Base-by-base conservation (phyloP, 2,888 invertebrate genomes). In the Calephelis perditalis region DNA sequence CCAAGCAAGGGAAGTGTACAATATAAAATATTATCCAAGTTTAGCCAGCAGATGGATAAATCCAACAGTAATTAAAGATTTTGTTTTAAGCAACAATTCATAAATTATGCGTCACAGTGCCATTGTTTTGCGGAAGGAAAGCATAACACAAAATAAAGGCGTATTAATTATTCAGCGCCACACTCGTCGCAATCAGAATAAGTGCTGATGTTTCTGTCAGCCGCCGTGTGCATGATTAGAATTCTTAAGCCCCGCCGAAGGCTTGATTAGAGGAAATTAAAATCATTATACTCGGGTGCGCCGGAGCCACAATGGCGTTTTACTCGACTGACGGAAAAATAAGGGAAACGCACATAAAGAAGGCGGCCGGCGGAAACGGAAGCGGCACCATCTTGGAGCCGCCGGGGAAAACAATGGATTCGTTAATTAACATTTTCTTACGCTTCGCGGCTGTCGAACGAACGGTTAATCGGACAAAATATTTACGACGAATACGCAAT, bases 401-500 rank as follows among this genome's bases (percentile, higher is more conserved):
- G 91, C 88, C 91, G 91, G 91, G 87, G 86, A 91, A 93, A 94
- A 94, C 94, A 94, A 94, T 94, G 92, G 93, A 91, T 92, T 92
- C 93, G 93, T 94, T 94, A 94, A 94, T 94, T 94, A 94, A 94
- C 93, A 94, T 93, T 94, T 93, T 93, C 94, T 94, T 93, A 92
- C 90, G 91, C 91, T 88, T 89, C 87, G 87, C 86, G 90, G 88
- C 90, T 88, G 89, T 89, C 90, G 91, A 89, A 89, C 88, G 84
- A 86, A 91, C 86, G 87, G 86, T 89, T 89, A 90, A 90, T 90
- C 91, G 90, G 90, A 88, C 90, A 84, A 90, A 90, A 88, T 90
- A 88, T 89, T 89, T 89, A 89, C 86, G 86, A 84, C 83, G 84
- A 76, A 82, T 81, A 80, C 81, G 77, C 66, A 78, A 84, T 83